Percentiles rank a stretch among this genome's conserved stretches.
These are phyloP conservation scores for Mormoops blainvillei DNA, from an alignment of 2,113 vertebrate genomes.

Conservation along the genomic window DNA sequence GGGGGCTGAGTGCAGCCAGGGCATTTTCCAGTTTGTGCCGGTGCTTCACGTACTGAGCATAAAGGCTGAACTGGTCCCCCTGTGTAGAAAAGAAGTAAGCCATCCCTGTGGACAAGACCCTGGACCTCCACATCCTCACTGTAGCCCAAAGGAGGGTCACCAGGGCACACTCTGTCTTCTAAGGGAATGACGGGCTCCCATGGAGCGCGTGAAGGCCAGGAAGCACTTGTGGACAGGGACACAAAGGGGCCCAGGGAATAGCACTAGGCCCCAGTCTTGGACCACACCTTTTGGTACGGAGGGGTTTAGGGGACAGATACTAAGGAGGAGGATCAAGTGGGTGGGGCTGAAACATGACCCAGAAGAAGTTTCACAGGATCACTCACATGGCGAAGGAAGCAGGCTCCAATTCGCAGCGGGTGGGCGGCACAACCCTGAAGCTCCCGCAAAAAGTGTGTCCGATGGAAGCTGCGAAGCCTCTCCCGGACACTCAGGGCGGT, in stretches of 20 bases:
- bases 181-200: neutral
- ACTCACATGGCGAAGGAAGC: constrained; percentile 91
- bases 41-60: constrained; percentile 88
- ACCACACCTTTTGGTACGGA: neutral
- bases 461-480: constrained; percentile 85
- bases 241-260: neutral
- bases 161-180: neutral
- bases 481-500: constrained; percentile 82
- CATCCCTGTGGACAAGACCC: neutral
- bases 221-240: neutral
- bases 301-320: neutral
- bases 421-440: constrained; percentile 88
- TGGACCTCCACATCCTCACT: neutral
- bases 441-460: constrained; percentile 85
- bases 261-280: neutral
- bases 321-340: neutral
- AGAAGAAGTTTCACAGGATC: neutral
- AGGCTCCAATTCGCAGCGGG: constrained; percentile 87
- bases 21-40: constrained; percentile 84
- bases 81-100: constrained; percentile 50
- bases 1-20: constrained; percentile 79
- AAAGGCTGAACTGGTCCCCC: constrained; percentile 89
- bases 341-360: neutral
- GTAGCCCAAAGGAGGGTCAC: neutral
- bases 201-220: neutral